Evolutionary conservation across 2,888 invertebrate species (phyloP).

Genomic region (Lasioglossum zephyrum): DNA sequence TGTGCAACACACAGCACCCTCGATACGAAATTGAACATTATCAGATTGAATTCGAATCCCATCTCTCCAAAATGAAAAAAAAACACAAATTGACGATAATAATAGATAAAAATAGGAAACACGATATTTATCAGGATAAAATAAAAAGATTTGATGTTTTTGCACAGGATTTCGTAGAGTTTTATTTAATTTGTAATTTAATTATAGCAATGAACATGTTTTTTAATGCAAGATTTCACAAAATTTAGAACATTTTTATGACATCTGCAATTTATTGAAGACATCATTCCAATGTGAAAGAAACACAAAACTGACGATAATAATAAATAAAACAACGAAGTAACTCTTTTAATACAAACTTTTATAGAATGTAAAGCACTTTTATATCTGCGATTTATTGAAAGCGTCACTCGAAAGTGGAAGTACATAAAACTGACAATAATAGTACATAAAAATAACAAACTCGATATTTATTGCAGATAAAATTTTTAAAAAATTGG

Average conservation of each 20-base stretch:
- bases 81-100: neutral
- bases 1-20: neutral
- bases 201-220: neutral
- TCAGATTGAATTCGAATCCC: neutral
- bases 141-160: neutral
- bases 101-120: neutral
- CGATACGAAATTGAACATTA: neutral
- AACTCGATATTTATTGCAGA: no score
- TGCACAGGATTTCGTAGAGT: neutral
- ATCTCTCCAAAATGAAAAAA: neutral
- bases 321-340: no score
- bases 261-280: no score
- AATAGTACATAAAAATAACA: no score
- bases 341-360: no score
- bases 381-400: no score
- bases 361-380: no score
- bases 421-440: no score
- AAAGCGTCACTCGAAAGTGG: no score
- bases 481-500: no score
- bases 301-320: no score
- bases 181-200: neutral
- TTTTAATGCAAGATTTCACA: neutral
- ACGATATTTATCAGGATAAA: neutral
- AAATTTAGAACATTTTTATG: neutral
- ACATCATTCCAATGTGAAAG: no score